phyloP scores from a whole-genome alignment of 2,797 vertebrate genomes.

The Melanotaenia nigrans region DNA sequence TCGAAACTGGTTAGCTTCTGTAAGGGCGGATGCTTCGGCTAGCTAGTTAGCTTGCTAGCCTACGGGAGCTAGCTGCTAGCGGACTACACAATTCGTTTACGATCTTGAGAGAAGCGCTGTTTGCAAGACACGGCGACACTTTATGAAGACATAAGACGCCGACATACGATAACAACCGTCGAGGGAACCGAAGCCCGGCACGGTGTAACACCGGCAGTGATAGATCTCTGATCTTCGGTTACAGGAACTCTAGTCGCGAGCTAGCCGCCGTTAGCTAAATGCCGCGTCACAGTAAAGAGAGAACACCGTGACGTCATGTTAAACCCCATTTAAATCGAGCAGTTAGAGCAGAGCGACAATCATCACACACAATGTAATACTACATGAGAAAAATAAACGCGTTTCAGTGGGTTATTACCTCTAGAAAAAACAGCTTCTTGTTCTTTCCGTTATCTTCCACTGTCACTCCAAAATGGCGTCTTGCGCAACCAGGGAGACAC shows the following conservation, averaged over 20 bases:
- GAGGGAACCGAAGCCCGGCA: neutral
- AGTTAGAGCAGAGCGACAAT: neutral
- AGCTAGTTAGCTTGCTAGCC: constrained; percentile 31
- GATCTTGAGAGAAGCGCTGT: neutral
- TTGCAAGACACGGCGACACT: neutral
- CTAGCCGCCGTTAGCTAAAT: constrained; percentile 63
- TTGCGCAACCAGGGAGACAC: constrained; percentile 81
- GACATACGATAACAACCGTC: neutral
- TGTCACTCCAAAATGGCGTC: constrained; percentile 88
- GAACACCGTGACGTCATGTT: constrained; percentile 58
- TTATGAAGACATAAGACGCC: fast-evolving
- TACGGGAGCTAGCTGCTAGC: constrained; percentile 24
- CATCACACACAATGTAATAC: fast-evolving
- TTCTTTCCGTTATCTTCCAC: constrained; percentile 78
- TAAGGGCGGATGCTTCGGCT: constrained; percentile 76
- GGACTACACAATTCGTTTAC: constrained; percentile 1
- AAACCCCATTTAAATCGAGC: constrained; percentile 1
- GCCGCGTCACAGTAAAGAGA: constrained; percentile 76
- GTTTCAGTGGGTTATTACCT: constrained; percentile 67
- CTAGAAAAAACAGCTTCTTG: constrained; percentile 75
- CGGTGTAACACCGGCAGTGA: neutral
- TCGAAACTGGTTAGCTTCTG: constrained; percentile 25
- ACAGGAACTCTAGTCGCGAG: constrained; percentile 27
- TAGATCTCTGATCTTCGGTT: neutral
- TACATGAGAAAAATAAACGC: fast-evolving